Evolutionary conservation across 92 coral and sea anemone species (phyloP), one percentile per base, ranked within the genome.

Genomic region (Siderastrea siderea): DNA sequence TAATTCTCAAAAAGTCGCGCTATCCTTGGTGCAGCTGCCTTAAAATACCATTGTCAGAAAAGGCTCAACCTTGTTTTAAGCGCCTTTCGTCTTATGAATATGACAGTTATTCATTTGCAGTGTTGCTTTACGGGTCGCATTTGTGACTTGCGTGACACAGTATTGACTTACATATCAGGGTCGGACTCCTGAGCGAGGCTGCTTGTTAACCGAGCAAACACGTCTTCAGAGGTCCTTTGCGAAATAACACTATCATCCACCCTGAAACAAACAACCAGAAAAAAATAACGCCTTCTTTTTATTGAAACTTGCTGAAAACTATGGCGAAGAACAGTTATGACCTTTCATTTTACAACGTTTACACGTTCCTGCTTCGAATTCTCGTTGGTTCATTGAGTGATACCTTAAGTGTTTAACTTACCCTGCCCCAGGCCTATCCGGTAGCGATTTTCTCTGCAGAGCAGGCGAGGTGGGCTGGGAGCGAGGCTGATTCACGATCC

Each of bases 391-490:
- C 10, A 19, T 10, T 59, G 63, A 9, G 16, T 12, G 16, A 2
- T 61, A 16, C 66, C n/a, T 2, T 61, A 12, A 14, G 13, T 45
- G 1, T 7, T 16, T 53, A 3, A 48, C 87, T 72, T 62, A 83
- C 87, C 87, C 87, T 13, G 79, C 80, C 62, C 79, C 87, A 83
- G 87, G 92, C 62, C 88, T 96, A 45, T 94, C 99, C n/a, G 83
- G 82, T 74, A 51, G 75, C 60, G 88, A 75, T 77, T 91, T 97
- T 58, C 99, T 87, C 74, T 91, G 92, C 77, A 88, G 85, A 46
- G 96, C 92, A 60, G 99, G 99, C 38, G 98, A 95, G 71, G 98
- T 69, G 19, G 99, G 99, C 82, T 97, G 99, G 55, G 99, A 97
- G 64, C 98, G 81, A 54, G 98, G 90, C 65, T 80, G 87, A 59